Evolutionary conservation across 2,797 vertebrate genomes (phyloP).

Genomic region (Gadopsis bispinosus): DNA sequence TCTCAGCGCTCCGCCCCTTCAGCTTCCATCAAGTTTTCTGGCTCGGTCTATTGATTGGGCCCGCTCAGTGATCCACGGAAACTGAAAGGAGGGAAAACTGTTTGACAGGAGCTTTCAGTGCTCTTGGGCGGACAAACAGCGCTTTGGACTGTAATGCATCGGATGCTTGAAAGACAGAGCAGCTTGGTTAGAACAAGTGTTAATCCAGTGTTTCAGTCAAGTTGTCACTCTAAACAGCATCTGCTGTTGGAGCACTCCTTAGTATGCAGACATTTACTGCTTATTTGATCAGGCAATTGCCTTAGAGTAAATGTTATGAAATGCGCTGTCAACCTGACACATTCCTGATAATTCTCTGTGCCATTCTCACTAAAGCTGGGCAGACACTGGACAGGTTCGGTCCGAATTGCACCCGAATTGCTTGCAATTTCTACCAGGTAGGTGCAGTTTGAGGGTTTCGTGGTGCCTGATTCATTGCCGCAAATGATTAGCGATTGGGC

Average conservation of each 20-base stretch:
- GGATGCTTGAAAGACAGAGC: conserved; percentile 31
- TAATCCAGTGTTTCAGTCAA: conserved; percentile 29
- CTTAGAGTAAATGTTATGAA: no score
- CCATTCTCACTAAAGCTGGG: no score
- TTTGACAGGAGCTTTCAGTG: conserved; percentile 49
- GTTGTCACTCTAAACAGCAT: conserved; percentile 7
- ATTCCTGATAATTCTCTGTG: no score
- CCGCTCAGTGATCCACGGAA: conserved; percentile 43
- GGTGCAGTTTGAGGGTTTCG: no score
- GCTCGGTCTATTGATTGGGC: conserved; percentile 57
- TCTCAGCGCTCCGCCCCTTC: conserved; percentile 35
- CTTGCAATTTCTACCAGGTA: no score
- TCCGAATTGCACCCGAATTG: no score
- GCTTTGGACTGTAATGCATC: conserved; percentile 28
- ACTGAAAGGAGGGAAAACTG: conserved; percentile 48
- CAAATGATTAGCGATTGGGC: no score
- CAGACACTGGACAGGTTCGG: no score
- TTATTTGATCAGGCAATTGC: no score
- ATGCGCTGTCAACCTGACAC: no score
- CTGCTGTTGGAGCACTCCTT: not conserved
- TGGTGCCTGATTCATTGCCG: no score
- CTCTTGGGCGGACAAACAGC: conserved; percentile 27
- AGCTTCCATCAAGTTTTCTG: conserved; percentile 48
- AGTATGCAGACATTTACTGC: not conserved
- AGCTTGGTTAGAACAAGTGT: conserved; percentile 29